Evolutionary conservation across 2,113 vertebrate species (phyloP), one percentile per base, ranked within the genome.

Genomic region (Caretta caretta): DNA sequence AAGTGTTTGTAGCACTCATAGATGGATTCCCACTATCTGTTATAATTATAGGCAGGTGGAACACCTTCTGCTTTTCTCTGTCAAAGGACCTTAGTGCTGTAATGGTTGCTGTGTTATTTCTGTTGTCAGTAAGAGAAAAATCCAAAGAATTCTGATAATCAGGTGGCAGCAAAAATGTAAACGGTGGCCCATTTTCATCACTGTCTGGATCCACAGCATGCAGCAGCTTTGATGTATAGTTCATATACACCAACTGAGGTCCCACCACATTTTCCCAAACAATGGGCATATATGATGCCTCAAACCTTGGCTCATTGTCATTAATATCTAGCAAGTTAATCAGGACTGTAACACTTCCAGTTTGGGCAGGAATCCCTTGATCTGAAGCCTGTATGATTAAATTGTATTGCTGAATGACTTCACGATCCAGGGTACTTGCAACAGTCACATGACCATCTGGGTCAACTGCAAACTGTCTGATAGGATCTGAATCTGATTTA

Each of bases 281-380:
- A 16, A 99, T 38, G 0, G 99, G 99, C 38, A 98, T 90, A 90
- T 99, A 99, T 0, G 93, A 87, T 1, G 97, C 98, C 89, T 99
- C 99, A 97, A 99, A 99, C 95, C 98, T 98, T 3, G 99, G 99
- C n/a, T 98, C 99, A 10, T 99, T 99, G 93, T 99, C 99, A 87
- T 99, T 99, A 31, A 99, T 91, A 93, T 99, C 99, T 96, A 99
- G 93, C 89, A 99, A 94, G 54, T 98, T 96, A 92, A 99, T 96
- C 96, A 98, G 97, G 78, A 99, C 97, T 4, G 98, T 99, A 75
- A 98, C 96, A 0, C 98, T 99, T 48, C 99, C 99, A 19, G 98
- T 98, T 82, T 95, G 88, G 31, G 98, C 94, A 69, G 99, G 99
- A 1, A 86, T 95, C 1, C 99, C 99, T 16, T 98, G 98, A 95